Conservation (phyloP, 2,888 invertebrate genomes). For the Nasonia oneida region DNA sequence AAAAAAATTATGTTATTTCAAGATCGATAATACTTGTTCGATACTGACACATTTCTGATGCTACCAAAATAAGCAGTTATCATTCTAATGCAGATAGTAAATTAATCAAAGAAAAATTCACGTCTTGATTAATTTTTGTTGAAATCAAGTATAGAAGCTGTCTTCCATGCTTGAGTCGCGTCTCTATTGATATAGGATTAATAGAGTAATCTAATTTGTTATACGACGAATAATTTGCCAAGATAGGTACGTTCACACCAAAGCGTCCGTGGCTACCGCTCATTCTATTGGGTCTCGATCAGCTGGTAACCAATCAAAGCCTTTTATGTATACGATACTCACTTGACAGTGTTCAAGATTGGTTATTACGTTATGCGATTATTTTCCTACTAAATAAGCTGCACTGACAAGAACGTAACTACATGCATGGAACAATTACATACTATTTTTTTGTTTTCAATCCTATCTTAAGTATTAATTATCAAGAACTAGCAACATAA, state of each 20-base stretch:
- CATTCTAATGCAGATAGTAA: no score
- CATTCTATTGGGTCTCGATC: background rate
- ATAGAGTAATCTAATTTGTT: background rate
- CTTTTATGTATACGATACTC: background rate
- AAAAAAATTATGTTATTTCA: no score
- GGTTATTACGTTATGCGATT: conserved; percentile 2
- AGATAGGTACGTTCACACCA: background rate
- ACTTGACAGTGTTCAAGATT: background rate
- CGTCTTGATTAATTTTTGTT: background rate
- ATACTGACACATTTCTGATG: no score
- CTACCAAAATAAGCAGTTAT: no score
- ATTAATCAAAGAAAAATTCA: no score
- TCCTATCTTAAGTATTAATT: background rate
- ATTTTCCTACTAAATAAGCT: background rate
- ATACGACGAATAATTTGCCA: background rate
- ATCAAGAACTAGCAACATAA: conserved; percentile 2
- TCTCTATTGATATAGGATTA: background rate
- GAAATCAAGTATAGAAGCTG: background rate
- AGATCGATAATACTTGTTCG: no score
- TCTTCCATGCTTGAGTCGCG: background rate
- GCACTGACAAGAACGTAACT: conserved; percentile 30
- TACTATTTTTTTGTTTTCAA: conserved; percentile 30
- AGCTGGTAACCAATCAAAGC: background rate
- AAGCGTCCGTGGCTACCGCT: background rate
- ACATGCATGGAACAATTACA: conserved; percentile 6